Conservation (phyloP, 1,140 invertebrate species). For the Dreissena polymorpha region DNA sequence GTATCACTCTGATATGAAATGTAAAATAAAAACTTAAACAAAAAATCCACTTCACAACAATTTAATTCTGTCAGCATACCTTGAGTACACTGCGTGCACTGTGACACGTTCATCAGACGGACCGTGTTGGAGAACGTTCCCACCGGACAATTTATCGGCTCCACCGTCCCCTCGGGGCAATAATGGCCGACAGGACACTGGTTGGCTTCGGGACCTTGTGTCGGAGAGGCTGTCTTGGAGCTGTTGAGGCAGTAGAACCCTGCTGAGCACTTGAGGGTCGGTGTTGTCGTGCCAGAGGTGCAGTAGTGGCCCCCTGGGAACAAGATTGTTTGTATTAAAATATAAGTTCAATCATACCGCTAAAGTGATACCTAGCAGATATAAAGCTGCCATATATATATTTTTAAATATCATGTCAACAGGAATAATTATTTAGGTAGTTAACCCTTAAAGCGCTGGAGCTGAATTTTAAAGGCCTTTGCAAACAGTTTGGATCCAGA, state of each 20-base stretch:
- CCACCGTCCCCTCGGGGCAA: slow-evolving; percentile 74
- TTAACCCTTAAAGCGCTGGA: too few species aligned
- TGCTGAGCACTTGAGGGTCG: slow-evolving; percentile 67
- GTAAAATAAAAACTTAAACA: too few species aligned
- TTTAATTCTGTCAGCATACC: slow-evolving; percentile 52
- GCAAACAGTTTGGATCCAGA: too few species aligned
- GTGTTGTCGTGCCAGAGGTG: slow-evolving; percentile 67
- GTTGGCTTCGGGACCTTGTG: slow-evolving; percentile 65
- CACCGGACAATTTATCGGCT: slow-evolving; percentile 72
- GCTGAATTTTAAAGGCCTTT: too few species aligned
- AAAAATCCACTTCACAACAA: too few species aligned
- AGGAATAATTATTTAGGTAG: too few species aligned
- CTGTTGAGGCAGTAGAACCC: slow-evolving; percentile 74
- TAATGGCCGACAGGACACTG: slow-evolving; percentile 75
- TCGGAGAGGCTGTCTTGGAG: slow-evolving; percentile 70
- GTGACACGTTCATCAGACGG: slow-evolving; percentile 68
- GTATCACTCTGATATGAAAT: too few species aligned
- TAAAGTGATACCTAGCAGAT: too few species aligned
- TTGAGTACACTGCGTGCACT: slow-evolving; percentile 73
- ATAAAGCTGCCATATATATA: too few species aligned
- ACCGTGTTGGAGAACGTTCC: slow-evolving; percentile 75
- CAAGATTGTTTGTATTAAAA: not conserved
- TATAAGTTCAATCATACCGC: too few species aligned
- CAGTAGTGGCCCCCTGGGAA: slow-evolving; percentile 75
- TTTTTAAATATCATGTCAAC: too few species aligned